Base-by-base conservation (phyloP, 2,797 vertebrate genomes). In the Sciaenops ocellatus region DNA sequence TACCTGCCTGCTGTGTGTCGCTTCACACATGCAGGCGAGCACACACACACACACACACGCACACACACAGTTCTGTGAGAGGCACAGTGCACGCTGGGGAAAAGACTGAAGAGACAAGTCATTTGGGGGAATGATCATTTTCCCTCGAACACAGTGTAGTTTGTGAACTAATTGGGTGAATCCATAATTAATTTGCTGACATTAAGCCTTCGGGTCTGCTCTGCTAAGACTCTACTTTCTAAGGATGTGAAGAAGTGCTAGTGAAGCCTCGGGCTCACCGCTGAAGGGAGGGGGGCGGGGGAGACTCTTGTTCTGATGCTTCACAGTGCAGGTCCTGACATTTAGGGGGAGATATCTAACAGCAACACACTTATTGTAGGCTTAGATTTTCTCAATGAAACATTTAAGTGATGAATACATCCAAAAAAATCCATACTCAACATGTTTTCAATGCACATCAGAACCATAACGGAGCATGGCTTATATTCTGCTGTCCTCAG, bases 171-270 rank as follows among this genome's bases (percentile, higher is more conserved):
- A 95, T 93, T 94, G 92, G 89, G 87, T 92, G 85, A 87, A 92
- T 93, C 88, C 89, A 92, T 93, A 91, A 94, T 93, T 93, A 89
- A 94, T 92, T 87, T 90, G 82, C 85, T 93, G 91, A 94, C 90
- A 91, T 92, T 93, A 91, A 93, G 90, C 92, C 90, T 83, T 78
- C 51, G 84, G 90, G 88, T 90, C 83, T 79, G 82, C 87, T 87
- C 75, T 67, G 80, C 76, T 78, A 86, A 80, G 84, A 71, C 83
- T 82, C 48, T 1, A 63, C 86, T 90, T 90, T 86, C 87, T 73
- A 88, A 89, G 90, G 81, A 91, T 87, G 84, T 71, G 79, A 79
- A 51, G 82, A 55, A 63, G 69, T 50, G 77, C 54, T 41, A 26
- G 69, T 28, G 73, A 85, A 65, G 85, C 85, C 83, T 38, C 44